Evolutionary conservation across 2,888 invertebrate species (phyloP).

Genomic region (Drosophila neutralis): DNA sequence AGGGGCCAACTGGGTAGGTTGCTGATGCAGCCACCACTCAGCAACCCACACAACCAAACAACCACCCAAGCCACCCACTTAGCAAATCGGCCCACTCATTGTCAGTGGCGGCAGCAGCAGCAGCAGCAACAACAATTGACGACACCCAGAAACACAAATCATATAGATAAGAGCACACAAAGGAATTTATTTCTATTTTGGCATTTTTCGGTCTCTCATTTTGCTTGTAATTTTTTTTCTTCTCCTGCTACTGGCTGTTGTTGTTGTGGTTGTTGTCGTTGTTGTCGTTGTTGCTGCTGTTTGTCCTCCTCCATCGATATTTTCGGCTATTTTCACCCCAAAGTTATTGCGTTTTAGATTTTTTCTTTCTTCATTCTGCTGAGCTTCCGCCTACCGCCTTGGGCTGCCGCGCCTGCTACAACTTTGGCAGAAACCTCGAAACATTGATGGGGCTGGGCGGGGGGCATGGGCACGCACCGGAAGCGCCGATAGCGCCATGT

Average conservation of each 20-base stretch:
- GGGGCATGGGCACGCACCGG: constrained; percentile 74
- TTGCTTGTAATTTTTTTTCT: constrained; percentile 57
- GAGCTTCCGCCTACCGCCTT: constrained; percentile 55
- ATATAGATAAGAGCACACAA: constrained; percentile 85
- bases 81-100: constrained; percentile 69
- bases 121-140: constrained; percentile 69
- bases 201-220: constrained; percentile 67
- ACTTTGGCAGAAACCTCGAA: constrained; percentile 36
- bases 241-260: not conserved
- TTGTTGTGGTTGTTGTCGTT: constrained; percentile 4
- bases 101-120: constrained; percentile 57
- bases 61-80: constrained; percentile 36
- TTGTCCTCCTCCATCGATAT: constrained; percentile 75
- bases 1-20: constrained; percentile 28
- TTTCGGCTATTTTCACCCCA: constrained; percentile 81
- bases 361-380: constrained; percentile 24
- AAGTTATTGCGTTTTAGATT: constrained; percentile 79
- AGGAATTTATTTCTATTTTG: constrained; percentile 83
- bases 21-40: constrained; percentile 36
- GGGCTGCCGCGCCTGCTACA: constrained; percentile 57
- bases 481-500: constrained; percentile 81
- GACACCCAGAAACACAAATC: constrained; percentile 84
- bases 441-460: constrained; percentile 5
- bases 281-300: constrained; percentile 38
- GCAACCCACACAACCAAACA: not conserved